Base-by-base conservation (phyloP, 2,888 invertebrate species). In the Drosophila emarginata region DNA sequence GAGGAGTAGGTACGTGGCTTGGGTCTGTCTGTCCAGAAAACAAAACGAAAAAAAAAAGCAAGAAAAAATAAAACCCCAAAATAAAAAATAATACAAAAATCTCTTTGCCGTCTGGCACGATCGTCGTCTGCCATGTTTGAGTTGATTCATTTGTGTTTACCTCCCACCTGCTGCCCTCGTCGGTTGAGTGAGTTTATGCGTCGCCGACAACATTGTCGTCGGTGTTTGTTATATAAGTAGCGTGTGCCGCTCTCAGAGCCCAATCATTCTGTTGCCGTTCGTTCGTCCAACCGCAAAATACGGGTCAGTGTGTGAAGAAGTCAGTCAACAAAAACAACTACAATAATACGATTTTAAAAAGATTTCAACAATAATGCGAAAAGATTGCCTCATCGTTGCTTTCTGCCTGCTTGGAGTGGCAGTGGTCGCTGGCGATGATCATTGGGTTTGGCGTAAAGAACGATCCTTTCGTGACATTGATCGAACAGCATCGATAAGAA, bases 381-480 rank as follows among this genome's bases (percentile, higher is more conserved):
- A 62, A 61, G 39, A 67, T 83, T 83, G 80, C 88, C 66, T 85
- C 70, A 82, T 83, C 53, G 39, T 59, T 52, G 26, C 67, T 4
- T 14, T 73, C 58, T 70, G 83, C 32, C 68, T 72, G 66, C 12
- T 87, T 58, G 64, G 61, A 4, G n/a, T 65, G 28, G 76, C 11
- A 4, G 4, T 18, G 9, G 12, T 51, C 21, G 73, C 56, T 5
- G 57, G 28, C 0, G 85, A 86, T 39, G 89, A 86, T 61, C 88
- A 83, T 59, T 92, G 91, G 91, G 83, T 86, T 12, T 91, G 91
- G 91, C 79, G 86, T 0, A 71, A 67, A 51, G 86, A 87, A 36
- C 87, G 90, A 9, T 80, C 79, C 0, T 85, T 86, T 45, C 78
- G 69, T 4, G 77, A 76, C 63, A 76, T 72, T 7, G 75, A 74